phyloP scores from a whole-genome alignment of 2,113 vertebrate species.

The Australoheros scitulus region DNA sequence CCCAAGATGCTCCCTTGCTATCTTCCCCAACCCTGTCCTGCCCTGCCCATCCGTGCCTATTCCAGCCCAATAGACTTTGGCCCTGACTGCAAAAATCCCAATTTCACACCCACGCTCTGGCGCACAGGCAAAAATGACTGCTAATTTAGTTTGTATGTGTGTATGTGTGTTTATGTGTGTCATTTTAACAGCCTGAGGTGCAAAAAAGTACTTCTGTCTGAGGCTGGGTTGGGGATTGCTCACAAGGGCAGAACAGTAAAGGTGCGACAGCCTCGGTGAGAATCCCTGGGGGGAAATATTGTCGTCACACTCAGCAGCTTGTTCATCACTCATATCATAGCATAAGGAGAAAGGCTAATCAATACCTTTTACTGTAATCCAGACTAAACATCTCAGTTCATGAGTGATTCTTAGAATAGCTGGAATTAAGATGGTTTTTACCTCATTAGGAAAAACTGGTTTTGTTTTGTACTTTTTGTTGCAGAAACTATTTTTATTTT shows the following conservation, averaged over 20 bases:
- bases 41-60: conserved; percentile 31
- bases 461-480: conserved; percentile 24
- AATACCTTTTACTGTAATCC: conserved; percentile 66
- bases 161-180: conserved; percentile 28
- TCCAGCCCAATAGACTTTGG: conserved; percentile 44
- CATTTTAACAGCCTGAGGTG: conserved; percentile 30
- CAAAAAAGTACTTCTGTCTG: not conserved
- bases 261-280: conserved; percentile 9
- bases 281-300: conserved; percentile 26
- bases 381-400: conserved; percentile 51
- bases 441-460: conserved; percentile 31
- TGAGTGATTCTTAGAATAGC: conserved; percentile 48
- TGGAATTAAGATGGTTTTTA: conserved; percentile 28
- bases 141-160: conserved; percentile 66
- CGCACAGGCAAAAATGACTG: conserved; percentile 37
- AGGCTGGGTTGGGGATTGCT: not conserved
- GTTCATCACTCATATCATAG: conserved; percentile 53
- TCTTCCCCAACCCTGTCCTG: conserved; percentile 32
- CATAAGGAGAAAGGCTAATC: conserved; percentile 56
- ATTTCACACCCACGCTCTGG: conserved; percentile 71
- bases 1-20: conserved; percentile 44
- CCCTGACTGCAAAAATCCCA: conserved; percentile 57
- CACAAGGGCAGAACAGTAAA: not conserved
- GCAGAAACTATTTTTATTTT: conserved; percentile 25
- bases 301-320: conserved; percentile 42